Base-by-base conservation (phyloP, 64 coral and sea anemone genomes). In the Pachyseris speciosa region DNA sequence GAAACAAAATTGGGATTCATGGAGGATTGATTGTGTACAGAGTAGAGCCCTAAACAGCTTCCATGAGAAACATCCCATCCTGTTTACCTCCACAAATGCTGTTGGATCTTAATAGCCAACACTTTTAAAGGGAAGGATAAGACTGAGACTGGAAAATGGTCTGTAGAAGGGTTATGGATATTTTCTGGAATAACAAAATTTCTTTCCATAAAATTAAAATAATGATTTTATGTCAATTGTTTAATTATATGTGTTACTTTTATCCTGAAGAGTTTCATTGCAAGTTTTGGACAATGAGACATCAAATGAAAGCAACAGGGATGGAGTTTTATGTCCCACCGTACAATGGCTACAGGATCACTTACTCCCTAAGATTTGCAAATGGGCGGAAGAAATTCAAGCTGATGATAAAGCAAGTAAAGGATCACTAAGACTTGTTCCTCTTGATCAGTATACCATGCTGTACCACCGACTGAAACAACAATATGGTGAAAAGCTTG, bases 381-480 rank as follows among this genome's bases (percentile, higher is more conserved):
- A 86, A 74, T 99, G 97, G 97, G 90, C 94, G 61, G 86, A 86
- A 20, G 85, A 95, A 69, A 42, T 47, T 61, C 65, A 84, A 45
- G 38, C 64, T 30, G 69, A 74, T 51, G 32, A 29, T 3, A 51
- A 67, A 67, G 53, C 28, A 24, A 67, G 86, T 8, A 71, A 80
- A 34, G 65, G 86, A 11, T 95, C 97, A 25, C 44, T 99, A 38
- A 86, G 94, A 34, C 80, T 99, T 72, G 71, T 99, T 64, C 79
- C 90, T 26, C 76, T 99, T 13, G 97, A 95, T 33, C 66, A 78
- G 60, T 99, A 99, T 69, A 95, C 90, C 57, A 34, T 61, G 11
- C 37, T 95, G 16, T 99, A 99, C 17, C 89, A 99, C 42, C 49
- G 80, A 44, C 39, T 99, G 45, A 99, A 99, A 43, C 65, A 93